Evolutionary conservation across 2,113 vertebrate genomes (phyloP), one percentile per base, ranked within the genome.

Genomic region (Aegotheles bennettii): DNA sequence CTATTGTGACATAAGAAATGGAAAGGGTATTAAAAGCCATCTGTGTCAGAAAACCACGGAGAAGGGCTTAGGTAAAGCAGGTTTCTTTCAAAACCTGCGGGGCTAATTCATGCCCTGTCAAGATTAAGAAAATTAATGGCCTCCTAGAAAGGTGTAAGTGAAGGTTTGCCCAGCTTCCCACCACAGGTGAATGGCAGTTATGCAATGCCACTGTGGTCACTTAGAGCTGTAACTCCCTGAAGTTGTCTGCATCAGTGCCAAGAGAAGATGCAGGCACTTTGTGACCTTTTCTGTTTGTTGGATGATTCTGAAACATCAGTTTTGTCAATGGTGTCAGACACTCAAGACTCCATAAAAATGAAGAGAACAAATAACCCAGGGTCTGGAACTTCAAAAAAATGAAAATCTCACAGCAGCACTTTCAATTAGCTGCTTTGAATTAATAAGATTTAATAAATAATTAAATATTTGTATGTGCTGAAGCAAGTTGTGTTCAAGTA

Each of bases 361-460:
- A 59, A 86, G 4, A 11, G 35, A 81, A 89, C 78, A 92, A 89
- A 87, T 82, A 94, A 79, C 53, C 25, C 13, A 71, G 31, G 36
- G 80, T 89, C 73, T 75, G 63, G 45, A 43, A 80, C 89, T 86
- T 51, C 6, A 42, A 36, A n/a, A 75, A 61, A 48, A 48, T 43
- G 14, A 24, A 35, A 35, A 89, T 17, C 28, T 94, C 76, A 90
- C 73, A 90, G 69, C 76, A 69, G 65, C 4, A 8, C 74, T 96
- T 89, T 69, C 69, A 95, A 96, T 96, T 96, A 96, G 48, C 61
- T 82, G 56, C 65, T 93, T 93, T 90, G 80, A 95, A 94, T 95
- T 96, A 96, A 75, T 89, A 93, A 95, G 54, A 40, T 64, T 81
- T 93, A 95, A 94, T 94, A 96, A 94, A 96, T 94, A 94, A 94